Conservation (phyloP, 2,113 vertebrate genomes). For the Alectura lathami region DNA sequence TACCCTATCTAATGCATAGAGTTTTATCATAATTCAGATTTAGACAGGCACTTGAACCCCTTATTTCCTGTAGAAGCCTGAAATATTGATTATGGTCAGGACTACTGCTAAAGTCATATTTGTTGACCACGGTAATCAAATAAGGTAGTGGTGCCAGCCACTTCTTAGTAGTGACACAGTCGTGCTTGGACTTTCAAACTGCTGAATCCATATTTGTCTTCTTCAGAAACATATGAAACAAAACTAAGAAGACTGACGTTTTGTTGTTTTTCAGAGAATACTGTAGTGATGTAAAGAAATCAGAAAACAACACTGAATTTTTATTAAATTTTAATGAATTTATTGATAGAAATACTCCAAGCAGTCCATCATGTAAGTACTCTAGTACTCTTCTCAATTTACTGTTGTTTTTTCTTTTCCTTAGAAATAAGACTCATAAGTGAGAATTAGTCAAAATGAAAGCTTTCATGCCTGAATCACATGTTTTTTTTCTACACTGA, state of each 20-base stretch:
- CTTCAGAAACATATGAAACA: not conserved
- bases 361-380: conserved; percentile 90
- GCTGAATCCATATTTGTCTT: not conserved
- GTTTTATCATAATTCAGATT: not conserved
- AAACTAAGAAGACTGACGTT: not conserved
- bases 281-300: conserved; percentile 90
- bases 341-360: conserved; percentile 90
- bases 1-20: not conserved
- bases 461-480: not conserved
- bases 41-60: not conserved
- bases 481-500: not conserved
- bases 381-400: conserved; percentile 71
- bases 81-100: not conserved
- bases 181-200: not conserved
- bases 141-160: not conserved
- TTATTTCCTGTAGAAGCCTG: not conserved
- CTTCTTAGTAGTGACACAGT: not conserved
- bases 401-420: not conserved
- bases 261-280: conserved; percentile 86
- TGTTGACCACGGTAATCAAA: not conserved
- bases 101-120: not conserved
- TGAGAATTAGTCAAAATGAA: not conserved
- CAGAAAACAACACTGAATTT: conserved; percentile 94
- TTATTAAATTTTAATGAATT: conserved; percentile 91
- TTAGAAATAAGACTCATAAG: not conserved